Conservation (phyloP, 2,113 vertebrate genomes). For the Melanerpes formicivorus region DNA sequence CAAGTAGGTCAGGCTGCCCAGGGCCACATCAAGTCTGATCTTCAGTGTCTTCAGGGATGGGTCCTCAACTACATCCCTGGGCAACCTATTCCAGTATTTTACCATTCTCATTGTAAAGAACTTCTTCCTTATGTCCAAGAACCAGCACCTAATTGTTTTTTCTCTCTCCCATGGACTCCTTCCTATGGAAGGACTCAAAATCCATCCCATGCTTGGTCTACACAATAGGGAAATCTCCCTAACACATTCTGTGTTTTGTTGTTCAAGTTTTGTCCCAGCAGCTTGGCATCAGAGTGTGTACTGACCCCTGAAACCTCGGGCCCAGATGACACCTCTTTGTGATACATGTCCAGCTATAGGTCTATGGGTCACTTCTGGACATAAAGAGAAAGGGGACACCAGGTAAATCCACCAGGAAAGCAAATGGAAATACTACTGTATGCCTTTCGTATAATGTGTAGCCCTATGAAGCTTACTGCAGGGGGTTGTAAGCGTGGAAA, state of each 20-base stretch:
- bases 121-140: background rate
- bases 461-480: background rate
- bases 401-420: background rate
- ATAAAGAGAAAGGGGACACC: background rate
- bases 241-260: background rate
- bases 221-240: background rate
- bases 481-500: background rate
- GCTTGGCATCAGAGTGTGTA: background rate
- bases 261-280: background rate
- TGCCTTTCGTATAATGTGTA: accelerated
- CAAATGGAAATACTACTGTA: background rate
- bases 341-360: background rate
- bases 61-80: too few relatives aligned
- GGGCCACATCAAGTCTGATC: too few relatives aligned
- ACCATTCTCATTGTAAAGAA: background rate
- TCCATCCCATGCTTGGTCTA: background rate
- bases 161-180: background rate
- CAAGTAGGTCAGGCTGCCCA: too few relatives aligned
- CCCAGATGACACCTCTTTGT: background rate
- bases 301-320: background rate
- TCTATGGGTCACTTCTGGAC: background rate
- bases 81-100: too few relatives aligned
- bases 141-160: accelerated
- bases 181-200: background rate
- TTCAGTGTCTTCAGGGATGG: too few relatives aligned